phyloP scores from a whole-genome alignment of 1,140 invertebrate species.

The Drosophila persimilis region DNA sequence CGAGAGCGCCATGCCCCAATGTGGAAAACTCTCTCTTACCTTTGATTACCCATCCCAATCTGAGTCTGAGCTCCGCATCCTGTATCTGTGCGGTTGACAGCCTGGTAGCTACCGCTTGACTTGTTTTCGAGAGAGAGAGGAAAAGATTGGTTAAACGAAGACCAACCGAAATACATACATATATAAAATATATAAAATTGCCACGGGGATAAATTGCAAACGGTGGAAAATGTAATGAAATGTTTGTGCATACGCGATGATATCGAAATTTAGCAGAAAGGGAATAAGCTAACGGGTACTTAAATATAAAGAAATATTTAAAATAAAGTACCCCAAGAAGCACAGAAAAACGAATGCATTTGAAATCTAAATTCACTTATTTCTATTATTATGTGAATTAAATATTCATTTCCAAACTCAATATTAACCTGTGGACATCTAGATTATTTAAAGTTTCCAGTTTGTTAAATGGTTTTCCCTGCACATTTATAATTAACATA shows the following conservation, averaged over 20 bases:
- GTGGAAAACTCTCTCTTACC: neutral
- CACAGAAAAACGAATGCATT: no score
- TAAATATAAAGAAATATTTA: no score
- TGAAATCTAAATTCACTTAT: no score
- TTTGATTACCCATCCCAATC: conserved; percentile 5
- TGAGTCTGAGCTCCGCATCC: conserved; percentile 5
- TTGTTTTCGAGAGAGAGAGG: conserved; percentile 26
- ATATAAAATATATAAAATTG: conserved; percentile 36
- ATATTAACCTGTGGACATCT: neutral
- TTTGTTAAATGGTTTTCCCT: neutral
- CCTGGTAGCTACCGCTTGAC: conserved; percentile 44
- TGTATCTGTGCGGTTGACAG: conserved; percentile 69
- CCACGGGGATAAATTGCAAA: conserved; percentile 42
- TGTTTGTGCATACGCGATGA: conserved; percentile 48
- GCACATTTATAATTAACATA: conserved; percentile 1
- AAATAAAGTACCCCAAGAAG: no score
- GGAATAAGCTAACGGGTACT: neutral
- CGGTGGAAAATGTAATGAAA: conserved; percentile 47
- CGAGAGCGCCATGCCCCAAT: conserved; percentile 7
- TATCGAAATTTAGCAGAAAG: neutral
- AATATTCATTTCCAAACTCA: neutral
- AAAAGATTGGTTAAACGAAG: neutral
- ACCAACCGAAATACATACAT: conserved; percentile 33
- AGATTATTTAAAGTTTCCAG: no score
- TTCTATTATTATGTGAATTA: no score